Evolutionary conservation across 2,113 vertebrate genomes (phyloP).

Genomic region (human): DNA sequence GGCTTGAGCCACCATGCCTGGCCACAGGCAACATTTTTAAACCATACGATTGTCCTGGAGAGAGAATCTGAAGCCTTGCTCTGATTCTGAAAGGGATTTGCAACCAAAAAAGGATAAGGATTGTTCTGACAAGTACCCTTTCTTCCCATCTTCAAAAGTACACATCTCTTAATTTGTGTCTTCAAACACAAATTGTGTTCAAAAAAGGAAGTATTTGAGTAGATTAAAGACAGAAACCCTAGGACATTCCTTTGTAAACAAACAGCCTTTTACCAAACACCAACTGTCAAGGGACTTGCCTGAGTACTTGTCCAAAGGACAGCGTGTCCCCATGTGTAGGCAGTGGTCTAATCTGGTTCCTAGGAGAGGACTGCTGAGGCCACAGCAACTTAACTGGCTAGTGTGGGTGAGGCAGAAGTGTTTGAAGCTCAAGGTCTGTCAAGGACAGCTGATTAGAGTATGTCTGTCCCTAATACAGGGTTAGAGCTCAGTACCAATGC

Average conservation of each 20-base stretch:
- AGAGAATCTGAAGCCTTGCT: slow-evolving; percentile 17
- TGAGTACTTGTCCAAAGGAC: not conserved
- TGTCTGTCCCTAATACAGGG: not conserved
- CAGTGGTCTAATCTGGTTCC: not conserved
- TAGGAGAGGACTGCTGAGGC: not conserved
- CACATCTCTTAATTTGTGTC: not conserved
- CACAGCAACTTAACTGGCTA: not conserved
- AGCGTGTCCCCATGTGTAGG: not conserved
- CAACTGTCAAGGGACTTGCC: not conserved
- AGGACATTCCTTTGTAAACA: slow-evolving; percentile 45
- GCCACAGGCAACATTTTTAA: not conserved
- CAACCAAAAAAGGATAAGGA: not conserved
- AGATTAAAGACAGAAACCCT: not conserved
- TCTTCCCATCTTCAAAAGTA: not conserved
- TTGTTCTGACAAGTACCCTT: slow-evolving; percentile 22
- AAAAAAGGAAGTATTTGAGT: not conserved
- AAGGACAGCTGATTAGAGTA: not conserved
- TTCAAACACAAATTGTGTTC: not conserved
- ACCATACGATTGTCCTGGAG: not conserved
- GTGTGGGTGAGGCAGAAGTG: not conserved
- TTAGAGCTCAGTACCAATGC: not conserved
- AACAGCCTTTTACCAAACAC: not conserved
- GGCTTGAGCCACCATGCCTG: too few relatives aligned
- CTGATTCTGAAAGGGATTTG: not conserved
- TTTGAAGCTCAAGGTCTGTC: not conserved